Evolutionary conservation across 2,888 invertebrate species (phyloP).

Genomic region (Polietes domitor): DNA sequence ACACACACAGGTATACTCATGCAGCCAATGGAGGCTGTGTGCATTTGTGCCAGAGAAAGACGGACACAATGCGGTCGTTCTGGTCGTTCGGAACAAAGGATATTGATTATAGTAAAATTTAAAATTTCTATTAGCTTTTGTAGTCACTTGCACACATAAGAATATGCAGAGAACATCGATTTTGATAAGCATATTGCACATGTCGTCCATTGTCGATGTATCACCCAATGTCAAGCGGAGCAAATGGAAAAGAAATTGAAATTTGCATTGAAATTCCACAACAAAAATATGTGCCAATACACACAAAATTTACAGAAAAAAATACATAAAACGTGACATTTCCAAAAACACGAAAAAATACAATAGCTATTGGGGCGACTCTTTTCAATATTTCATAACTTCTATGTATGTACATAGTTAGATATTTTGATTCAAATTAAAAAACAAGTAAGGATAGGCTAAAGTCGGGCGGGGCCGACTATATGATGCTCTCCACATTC

Average conservation of each 20-base stretch:
- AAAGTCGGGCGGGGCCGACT: too few relatives aligned
- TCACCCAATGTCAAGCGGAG: not conserved
- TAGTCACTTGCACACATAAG: slow-evolving; percentile 57
- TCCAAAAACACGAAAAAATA: too few relatives aligned
- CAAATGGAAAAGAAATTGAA: slow-evolving; percentile 15
- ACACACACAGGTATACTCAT: not conserved
- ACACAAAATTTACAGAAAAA: too few relatives aligned
- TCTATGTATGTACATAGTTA: too few relatives aligned
- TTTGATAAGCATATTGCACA: slow-evolving; percentile 51
- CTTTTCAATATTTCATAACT: too few relatives aligned
- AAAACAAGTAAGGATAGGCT: too few relatives aligned
- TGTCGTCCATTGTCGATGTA: slow-evolving; percentile 43
- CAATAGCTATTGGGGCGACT: too few relatives aligned
- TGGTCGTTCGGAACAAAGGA: slow-evolving; percentile 42
- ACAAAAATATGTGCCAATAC: too few relatives aligned
- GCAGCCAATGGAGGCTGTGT: not conserved
- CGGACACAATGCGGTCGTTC: slow-evolving; percentile 17
- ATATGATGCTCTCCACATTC: too few relatives aligned
- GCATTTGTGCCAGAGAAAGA: not conserved
- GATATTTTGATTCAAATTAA: too few relatives aligned
- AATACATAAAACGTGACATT: too few relatives aligned
- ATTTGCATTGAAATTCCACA: not conserved
- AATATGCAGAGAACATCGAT: slow-evolving; percentile 9
- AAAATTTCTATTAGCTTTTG: slow-evolving; percentile 65
- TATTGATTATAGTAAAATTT: slow-evolving; percentile 63